Conservation (phyloP, 2,113 vertebrate genomes). For the Oncorhynchus tshawytscha region DNA sequence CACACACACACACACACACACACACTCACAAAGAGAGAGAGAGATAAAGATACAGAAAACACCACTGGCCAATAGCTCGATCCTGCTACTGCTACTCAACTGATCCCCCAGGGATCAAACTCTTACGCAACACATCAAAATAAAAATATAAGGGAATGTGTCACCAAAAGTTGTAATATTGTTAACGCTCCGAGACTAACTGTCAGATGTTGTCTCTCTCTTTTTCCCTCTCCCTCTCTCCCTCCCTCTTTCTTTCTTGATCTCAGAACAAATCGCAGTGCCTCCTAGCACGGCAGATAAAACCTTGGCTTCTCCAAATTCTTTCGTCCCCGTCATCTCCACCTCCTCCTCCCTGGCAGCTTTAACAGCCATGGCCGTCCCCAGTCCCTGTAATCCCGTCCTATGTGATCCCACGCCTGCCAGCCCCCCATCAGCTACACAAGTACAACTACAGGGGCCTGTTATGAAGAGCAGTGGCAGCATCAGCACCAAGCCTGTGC, state of each 20-base stretch:
- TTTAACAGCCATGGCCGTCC: conserved; percentile 41
- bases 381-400: conserved; percentile 35
- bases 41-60: too few relatives aligned
- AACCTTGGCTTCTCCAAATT: conserved; percentile 38
- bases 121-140: neutral
- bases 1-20: too few relatives aligned
- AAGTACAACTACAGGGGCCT: neutral
- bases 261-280: neutral
- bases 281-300: conserved; percentile 15
- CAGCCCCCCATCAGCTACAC: conserved; percentile 12
- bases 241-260: neutral
- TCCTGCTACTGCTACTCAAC: neutral
- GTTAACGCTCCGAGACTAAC: conserved; percentile 7
- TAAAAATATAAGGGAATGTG: neutral
- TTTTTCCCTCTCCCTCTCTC: neutral
- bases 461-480: conserved; percentile 42
- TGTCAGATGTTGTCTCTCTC: conserved; percentile 14
- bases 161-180: neutral
- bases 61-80: neutral
- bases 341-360: conserved; percentile 42
- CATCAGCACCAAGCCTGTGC: conserved; percentile 57
- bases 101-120: too few relatives aligned
- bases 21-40: too few relatives aligned
- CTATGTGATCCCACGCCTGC: neutral
- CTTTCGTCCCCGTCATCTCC: conserved; percentile 37